These are phyloP conservation scores for Lordiphosa mommai DNA, from an alignment of 1,140 invertebrate genomes.

Conservation along the genomic window DNA sequence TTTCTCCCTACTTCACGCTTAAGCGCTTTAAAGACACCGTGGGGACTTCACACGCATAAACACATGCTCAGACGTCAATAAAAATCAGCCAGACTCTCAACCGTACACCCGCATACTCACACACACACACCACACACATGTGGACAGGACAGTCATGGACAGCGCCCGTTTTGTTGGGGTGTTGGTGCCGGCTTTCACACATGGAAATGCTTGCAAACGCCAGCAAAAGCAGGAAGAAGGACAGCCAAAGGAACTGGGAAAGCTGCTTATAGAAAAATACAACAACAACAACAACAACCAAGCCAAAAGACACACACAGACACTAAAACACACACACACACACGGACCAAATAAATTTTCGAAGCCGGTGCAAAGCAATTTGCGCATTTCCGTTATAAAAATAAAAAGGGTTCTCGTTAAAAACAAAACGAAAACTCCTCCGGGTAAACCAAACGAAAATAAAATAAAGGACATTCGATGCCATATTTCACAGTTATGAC, in stretches of 20 bases:
- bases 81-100: conserved; percentile 60
- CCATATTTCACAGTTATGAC: conserved; percentile 67
- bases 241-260: conserved; percentile 44
- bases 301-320: conserved; percentile 47
- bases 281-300: conserved; percentile 36
- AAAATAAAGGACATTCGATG: conserved; percentile 31
- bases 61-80: conserved; percentile 74
- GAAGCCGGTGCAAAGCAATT: conserved; percentile 72
- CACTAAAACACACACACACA: conserved; percentile 14
- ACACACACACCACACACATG: conserved; percentile 6
- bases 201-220: conserved; percentile 74
- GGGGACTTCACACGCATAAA: conserved; percentile 61
- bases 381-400: conserved; percentile 75
- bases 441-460: conserved; percentile 14
- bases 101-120: conserved; percentile 19
- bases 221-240: conserved; percentile 62
- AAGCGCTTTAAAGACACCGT: conserved; percentile 71
- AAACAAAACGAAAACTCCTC: conserved; percentile 57
- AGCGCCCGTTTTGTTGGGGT: conserved; percentile 9
- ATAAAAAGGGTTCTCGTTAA: conserved; percentile 69
- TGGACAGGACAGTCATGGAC: conserved; percentile 5
- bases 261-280: conserved; percentile 71
- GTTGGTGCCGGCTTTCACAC: conserved; percentile 58
- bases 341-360: conserved; percentile 51
- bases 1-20: conserved; percentile 34